Evolutionary conservation across 2,113 vertebrate species (phyloP).

Genomic region (Rattus rattus): DNA sequence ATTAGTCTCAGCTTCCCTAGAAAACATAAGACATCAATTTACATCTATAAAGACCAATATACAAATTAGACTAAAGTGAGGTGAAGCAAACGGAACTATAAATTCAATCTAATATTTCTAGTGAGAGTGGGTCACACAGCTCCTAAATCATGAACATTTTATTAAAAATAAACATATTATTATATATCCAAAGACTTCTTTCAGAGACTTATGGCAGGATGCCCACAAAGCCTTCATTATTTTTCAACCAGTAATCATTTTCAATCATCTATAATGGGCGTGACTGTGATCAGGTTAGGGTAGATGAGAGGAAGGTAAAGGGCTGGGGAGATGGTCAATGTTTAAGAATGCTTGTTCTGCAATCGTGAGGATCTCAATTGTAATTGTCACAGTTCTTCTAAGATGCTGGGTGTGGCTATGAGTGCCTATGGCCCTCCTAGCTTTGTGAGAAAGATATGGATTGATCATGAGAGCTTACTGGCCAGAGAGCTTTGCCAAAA

Average conservation of each 20-base stretch:
- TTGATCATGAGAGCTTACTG: neutral
- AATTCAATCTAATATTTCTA: slow-evolving; percentile 72
- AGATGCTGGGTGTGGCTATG: no score
- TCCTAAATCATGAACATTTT: slow-evolving; percentile 18
- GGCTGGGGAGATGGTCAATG: neutral
- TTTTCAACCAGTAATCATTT: neutral
- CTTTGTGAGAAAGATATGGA: neutral
- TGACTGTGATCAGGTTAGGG: neutral
- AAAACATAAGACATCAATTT: slow-evolving; percentile 74
- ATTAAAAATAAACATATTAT: neutral
- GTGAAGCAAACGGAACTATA: slow-evolving; percentile 75
- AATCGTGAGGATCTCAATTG: neutral
- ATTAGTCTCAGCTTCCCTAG: slow-evolving; percentile 76
- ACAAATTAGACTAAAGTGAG: slow-evolving; percentile 67
- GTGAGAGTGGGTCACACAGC: slow-evolving; percentile 5
- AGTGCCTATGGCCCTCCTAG: neutral
- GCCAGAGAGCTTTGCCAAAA: neutral
- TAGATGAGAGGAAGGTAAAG: neutral
- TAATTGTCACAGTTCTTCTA: neutral
- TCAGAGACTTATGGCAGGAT: neutral
- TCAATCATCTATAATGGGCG: neutral
- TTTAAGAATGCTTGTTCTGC: neutral
- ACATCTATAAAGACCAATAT: slow-evolving; percentile 68
- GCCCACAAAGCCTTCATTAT: neutral
- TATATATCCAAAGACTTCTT: neutral